Base-by-base conservation (phyloP, 2,888 invertebrate species). In the Crepidodera aurea region DNA sequence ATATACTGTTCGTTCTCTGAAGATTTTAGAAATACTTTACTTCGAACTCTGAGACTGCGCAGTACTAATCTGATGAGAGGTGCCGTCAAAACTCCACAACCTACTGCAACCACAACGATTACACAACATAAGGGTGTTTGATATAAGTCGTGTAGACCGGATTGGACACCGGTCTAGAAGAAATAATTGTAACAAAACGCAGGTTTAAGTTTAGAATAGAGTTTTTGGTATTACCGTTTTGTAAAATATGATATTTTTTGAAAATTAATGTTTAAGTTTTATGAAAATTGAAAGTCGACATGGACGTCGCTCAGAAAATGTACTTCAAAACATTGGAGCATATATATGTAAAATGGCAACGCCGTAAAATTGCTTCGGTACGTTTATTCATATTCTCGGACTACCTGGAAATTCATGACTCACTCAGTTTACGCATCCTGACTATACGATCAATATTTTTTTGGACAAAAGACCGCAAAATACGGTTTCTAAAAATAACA, bases 1-100 rank as follows among this genome's bases (percentile, higher is more conserved):
- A 89, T 91, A 64, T 91, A 91, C 81, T 91, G 90, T 77, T 84
- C 90, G 62, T 90, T 91, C 79, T 90, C 90, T 67, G 88, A 90
- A 73, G 90, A 91, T 74, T 91, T 91, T 78, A 85, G 91, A 29
- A 87, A 86, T 73, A 91, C 90, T 0, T 79, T 89, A 65, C 79
- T 88, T 67, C 83, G 86, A 25, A 88, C 88, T n/a, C 78, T 89
- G 64, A 84, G 84, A 65, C 85, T 87, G 82, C 84, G 85, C 1
- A 84, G 85, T 82, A 65, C 71, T n/a, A 66, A 70, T 2, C 76
- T 76, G 3, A 66, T 69, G 12, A 67, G 79, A 37, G 78, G 78
- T 13, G 60, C 71, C 3, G 63, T 71, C n/a, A 80, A 80, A 66
- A 71, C 70, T 27, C 76, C 78, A 13, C 76, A 73, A 8, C 79